A percentile compares a stretch with the other conserved stretches of the same genome.
phyloP scores from a whole-genome alignment of 2,797 vertebrate genomes.

The Forpus xanthops region DNA sequence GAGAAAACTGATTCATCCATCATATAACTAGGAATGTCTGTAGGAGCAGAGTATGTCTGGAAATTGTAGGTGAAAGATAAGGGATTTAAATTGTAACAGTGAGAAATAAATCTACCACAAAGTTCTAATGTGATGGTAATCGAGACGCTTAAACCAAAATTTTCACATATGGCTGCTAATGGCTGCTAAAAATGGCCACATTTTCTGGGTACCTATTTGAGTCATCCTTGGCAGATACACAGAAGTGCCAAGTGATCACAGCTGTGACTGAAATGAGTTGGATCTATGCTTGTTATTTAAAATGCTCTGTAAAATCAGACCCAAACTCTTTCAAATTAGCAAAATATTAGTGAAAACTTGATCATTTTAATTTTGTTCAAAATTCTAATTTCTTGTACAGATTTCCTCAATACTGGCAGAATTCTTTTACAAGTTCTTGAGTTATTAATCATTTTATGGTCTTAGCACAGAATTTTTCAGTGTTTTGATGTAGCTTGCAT shows the following conservation, averaged over 20 bases:
- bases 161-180: constrained; percentile 56
- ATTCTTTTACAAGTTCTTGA: not conserved
- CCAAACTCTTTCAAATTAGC: not conserved
- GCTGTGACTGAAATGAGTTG: constrained; percentile 54
- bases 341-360: not conserved
- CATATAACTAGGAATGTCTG: not conserved
- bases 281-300: constrained; percentile 45
- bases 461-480: not conserved
- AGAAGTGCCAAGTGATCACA: constrained; percentile 57
- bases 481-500: not conserved
- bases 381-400: not conserved
- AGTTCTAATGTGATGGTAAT: constrained; percentile 45
- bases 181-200: constrained; percentile 57
- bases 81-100: not conserved
- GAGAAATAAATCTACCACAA: constrained; percentile 21
- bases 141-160: constrained; percentile 27
- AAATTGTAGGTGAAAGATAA: not conserved
- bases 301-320: constrained; percentile 12
- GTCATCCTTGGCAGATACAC: constrained; percentile 53
- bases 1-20: not conserved
- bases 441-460: not conserved
- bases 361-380: not conserved
- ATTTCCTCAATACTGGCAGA: not conserved
- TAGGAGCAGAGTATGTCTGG: not conserved
- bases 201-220: constrained; percentile 60